Evolutionary conservation across 2,888 invertebrate species (phyloP), one percentile per base, ranked within the genome.

Genomic region (Rhagium mordax): DNA sequence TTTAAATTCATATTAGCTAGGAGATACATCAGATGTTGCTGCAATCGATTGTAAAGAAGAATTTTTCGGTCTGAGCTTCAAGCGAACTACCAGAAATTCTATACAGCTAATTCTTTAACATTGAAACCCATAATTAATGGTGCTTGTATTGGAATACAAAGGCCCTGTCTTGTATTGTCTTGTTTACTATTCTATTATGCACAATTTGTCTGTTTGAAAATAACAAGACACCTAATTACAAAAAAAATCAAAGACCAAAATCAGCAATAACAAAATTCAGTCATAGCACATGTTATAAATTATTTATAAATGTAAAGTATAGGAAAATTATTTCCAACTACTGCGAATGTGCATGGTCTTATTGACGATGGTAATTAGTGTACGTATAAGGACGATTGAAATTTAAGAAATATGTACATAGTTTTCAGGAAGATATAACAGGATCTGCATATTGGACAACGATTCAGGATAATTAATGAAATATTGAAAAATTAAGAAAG

Each of bases 101-200:
- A 18, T 53, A 20, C 53, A 41, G 53, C 15, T 41, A 10, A 53
- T 41, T 53, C 33, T 20, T 49, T 15, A 53, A 29, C 65, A 53
- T 53, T 65, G 55, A 65, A 65, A 65, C 51, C 65, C 65, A 53
- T 65, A 65, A 65, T 65, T 64, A 64, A 47, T 65, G 51, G 27
- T 27, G 33, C n/a, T 65, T 29, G 27, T 29, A 33, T 59, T 59
- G 33, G 33, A 16, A 33, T 16, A 29, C 24, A 33, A 18, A 33
- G 18, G 59, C 20, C 10, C 10, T 29, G 59, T 29, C 29, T 18
- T 16, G 33, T 33, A 59, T 41, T 20, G 33, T 59, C 59, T 59
- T 10, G 59, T 33, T 59, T 33, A 10, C 18, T 18, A 16, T 29
- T 16, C 59, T 59, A 59, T 33, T 59, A 29, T 59, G 7, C n/a